Base-by-base conservation (phyloP, 2,113 vertebrate genomes). In the Carassius gibelio region DNA sequence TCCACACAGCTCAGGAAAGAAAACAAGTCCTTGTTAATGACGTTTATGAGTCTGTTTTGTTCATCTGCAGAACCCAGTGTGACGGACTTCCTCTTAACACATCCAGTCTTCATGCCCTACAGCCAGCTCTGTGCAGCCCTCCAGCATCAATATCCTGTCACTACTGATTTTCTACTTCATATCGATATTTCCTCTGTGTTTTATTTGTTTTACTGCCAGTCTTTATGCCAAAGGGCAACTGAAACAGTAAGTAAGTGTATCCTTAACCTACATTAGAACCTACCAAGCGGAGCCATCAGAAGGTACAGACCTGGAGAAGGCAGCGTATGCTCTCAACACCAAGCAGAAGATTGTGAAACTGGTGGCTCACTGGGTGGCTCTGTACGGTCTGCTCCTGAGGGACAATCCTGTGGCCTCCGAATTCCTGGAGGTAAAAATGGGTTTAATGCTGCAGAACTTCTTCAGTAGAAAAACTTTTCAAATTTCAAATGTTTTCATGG, bases 81-180 rank as follows among this genome's bases (percentile, higher is more conserved):
- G 87, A 95, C 93, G 0, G 97, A 99, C 90, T 99, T 99, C 86
- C 95, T 99, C 68, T 94, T 98, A 88, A 98, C 96, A 0, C 95
- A 99, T 91, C 95, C 94, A 11, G 92, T 98, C 81, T 98, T 98
- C 95, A 97, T 99, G 97, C 95, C 97, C 0, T 97, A 94, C 50
- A 86, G 94, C 1, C 97, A 96, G 91, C 95, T 99, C 89, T 98
- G 97, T 81, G 81, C 93, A 0, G 95, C 96, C 5, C 92, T 99
- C 57, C 95, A 96, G 85, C 95, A 98, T 87, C 96, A 98, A 95
- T 99, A 99, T 98, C 98, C 97, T 95, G 88, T 4, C 13, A 30
- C 55, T 66, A 36, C 23, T 64, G 3, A 64, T 19, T 15, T n/a
- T 75, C 10, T 42, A 11, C 71, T 76, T 21, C n/a, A 52, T 48